phyloP scores from a whole-genome alignment of 2,888 invertebrate species.

The Apodemia zela region DNA sequence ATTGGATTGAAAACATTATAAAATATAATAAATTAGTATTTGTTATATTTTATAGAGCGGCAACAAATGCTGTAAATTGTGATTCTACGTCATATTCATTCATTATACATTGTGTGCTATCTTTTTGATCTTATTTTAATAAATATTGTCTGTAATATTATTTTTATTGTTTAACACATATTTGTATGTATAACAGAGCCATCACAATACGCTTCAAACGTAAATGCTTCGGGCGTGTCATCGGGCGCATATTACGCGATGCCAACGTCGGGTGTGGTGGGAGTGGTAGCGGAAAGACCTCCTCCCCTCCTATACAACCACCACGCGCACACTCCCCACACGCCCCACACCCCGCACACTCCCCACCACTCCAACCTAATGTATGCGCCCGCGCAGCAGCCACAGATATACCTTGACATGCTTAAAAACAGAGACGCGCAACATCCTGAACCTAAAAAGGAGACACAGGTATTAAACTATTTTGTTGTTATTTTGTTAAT shows the following conservation, averaged over 20 bases:
- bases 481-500: too few relatives aligned
- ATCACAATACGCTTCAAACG: conserved; percentile 63
- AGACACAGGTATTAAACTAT: conserved; percentile 48
- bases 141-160: too few relatives aligned
- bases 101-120: too few relatives aligned
- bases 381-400: conserved; percentile 65
- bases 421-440: conserved; percentile 63
- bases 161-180: too few relatives aligned
- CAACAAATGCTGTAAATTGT: too few relatives aligned
- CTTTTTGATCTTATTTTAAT: too few relatives aligned
- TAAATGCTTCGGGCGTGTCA: conserved; percentile 51
- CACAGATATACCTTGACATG: conserved; percentile 66
- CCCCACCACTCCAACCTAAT: conserved; percentile 57
- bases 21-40: too few relatives aligned
- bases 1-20: too few relatives aligned
- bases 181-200: conserved; percentile 43
- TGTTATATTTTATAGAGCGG: too few relatives aligned
- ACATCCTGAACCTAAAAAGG: conserved; percentile 64
- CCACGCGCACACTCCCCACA: conserved; percentile 63
- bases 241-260: conserved; percentile 63
- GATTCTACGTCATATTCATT: too few relatives aligned
- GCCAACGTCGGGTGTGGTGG: conserved; percentile 64
- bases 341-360: conserved; percentile 52
- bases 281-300: conserved; percentile 61
- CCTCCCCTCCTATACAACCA: conserved; percentile 68